Conservation (phyloP, 2,888 invertebrate genomes). For the Caenorhabditis afra region DNA sequence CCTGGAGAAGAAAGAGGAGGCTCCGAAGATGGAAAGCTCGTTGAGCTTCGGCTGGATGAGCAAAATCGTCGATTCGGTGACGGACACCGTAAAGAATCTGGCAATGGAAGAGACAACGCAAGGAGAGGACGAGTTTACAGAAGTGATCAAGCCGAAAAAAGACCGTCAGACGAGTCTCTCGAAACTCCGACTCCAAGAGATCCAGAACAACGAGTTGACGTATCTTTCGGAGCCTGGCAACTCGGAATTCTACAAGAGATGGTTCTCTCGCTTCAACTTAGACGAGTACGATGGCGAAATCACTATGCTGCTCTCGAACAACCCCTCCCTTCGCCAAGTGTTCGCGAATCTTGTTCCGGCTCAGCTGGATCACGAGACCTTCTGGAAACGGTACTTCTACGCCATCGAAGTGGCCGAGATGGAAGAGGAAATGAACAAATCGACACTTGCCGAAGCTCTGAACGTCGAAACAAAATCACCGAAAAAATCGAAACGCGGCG, state of each 20-base stretch:
- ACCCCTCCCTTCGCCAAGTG: constrained; percentile 84
- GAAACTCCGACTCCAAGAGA: constrained; percentile 60
- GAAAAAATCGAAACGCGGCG: constrained; percentile 36
- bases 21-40: constrained; percentile 20
- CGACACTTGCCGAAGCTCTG: constrained; percentile 61
- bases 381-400: constrained; percentile 90
- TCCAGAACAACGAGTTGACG: constrained; percentile 71
- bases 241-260: constrained; percentile 54
- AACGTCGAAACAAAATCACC: constrained; percentile 61
- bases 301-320: constrained; percentile 84
- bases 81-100: constrained; percentile 75
- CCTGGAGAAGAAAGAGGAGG: constrained; percentile 11
- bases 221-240: constrained; percentile 66
- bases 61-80: constrained; percentile 58
- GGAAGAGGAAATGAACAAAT: constrained; percentile 70
- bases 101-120: constrained; percentile 76
- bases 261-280: constrained; percentile 50
- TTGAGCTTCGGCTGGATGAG: constrained; percentile 75
- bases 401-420: constrained; percentile 82
- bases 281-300: constrained; percentile 81
- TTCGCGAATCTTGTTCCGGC: constrained; percentile 85
- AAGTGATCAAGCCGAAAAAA: constrained; percentile 66
- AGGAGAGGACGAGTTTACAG: constrained; percentile 76
- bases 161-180: constrained; percentile 64
- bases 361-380: constrained; percentile 85